Evolutionary conservation across 2,113 vertebrate species (phyloP).

Genomic region (Camarhynchus parvulus): DNA sequence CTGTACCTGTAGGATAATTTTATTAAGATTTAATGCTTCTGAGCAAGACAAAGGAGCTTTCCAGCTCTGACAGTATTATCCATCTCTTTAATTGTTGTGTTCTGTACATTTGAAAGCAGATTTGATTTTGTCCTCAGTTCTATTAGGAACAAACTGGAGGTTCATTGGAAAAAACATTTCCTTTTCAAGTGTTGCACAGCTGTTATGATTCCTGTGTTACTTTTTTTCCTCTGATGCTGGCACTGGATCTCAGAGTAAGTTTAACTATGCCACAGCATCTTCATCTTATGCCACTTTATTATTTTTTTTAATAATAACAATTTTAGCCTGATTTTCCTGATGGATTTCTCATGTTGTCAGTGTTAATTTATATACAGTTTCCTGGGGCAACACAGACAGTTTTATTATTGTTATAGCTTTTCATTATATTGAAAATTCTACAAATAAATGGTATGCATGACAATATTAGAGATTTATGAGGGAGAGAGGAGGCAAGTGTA

Average conservation of each 20-base stretch:
- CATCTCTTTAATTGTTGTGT: not conserved
- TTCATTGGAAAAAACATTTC: not conserved
- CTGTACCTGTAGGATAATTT: not conserved
- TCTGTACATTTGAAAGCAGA: not conserved
- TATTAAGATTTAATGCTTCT: not conserved
- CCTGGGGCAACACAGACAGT: not conserved
- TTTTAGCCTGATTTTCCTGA: not conserved
- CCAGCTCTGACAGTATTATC: not conserved
- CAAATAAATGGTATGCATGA: not conserved
- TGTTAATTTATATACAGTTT: conserved; percentile 23
- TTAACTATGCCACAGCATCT: not conserved
- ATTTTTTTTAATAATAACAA: not conserved
- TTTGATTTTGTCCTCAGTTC: not conserved
- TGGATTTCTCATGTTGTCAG: not conserved
- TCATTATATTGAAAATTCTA: conserved; percentile 13
- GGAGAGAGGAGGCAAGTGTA: not conserved
- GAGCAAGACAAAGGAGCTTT: not conserved
- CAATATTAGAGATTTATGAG: not conserved
- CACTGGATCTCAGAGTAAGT: not conserved
- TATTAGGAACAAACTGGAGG: not conserved
- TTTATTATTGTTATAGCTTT: conserved; percentile 26
- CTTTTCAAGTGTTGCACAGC: not conserved
- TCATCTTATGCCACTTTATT: not conserved
- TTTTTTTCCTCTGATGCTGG: not conserved
- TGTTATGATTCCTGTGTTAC: not conserved